Base-by-base conservation (phyloP, 2,888 invertebrate species). In the Keiferia lycopersicella region DNA sequence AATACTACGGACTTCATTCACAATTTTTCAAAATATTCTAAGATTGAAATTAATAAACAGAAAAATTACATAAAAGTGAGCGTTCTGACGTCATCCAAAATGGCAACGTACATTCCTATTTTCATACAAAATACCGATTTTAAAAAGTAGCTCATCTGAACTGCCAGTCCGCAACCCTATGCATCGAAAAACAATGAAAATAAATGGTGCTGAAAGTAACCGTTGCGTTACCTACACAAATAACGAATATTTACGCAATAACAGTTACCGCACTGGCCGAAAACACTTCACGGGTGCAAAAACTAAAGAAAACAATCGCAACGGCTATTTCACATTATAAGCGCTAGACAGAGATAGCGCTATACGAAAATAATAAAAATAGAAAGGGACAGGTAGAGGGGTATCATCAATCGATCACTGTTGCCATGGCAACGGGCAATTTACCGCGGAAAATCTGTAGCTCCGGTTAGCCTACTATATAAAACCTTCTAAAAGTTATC, bases 361-460 rank as follows among this genome's bases (percentile, higher is more conserved):
- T 65, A 78, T 64, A 18, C 48, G 12, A 4, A 7, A 26, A 16
- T 30, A 66, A 22, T 73, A 64, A 71, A 4, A 69, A 79, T 50
- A 56, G 69, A 66, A 79, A 77, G 62, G 48, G 41, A 18, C 22
- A 34, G 20, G 20, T 22, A 53, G 51, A 14, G 67, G 72, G 64
- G 75, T 78, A 76, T 79, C 76, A 75, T 73, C 84, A 86, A 88
- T 87, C 88, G 88, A 88, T 88, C 75, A 75, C 69, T 22, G 86
- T 88, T 75, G 65, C 81, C 79, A 84, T 86, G 79, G 82, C 64
- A 73, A 85, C 86, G 22, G 22, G 26, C 70, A 71, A 73, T 72
- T 73, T 66, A 59, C 61, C 65, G 58, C 68, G 66, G 48, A 72
- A 73, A 62, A 66, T 71, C 68, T 11, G 62, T 66, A 26, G 77